Evolutionary conservation across 2,888 invertebrate species (phyloP), one percentile per base, ranked within the genome.

Genomic region (Lepidocyrtinus sp.): DNA sequence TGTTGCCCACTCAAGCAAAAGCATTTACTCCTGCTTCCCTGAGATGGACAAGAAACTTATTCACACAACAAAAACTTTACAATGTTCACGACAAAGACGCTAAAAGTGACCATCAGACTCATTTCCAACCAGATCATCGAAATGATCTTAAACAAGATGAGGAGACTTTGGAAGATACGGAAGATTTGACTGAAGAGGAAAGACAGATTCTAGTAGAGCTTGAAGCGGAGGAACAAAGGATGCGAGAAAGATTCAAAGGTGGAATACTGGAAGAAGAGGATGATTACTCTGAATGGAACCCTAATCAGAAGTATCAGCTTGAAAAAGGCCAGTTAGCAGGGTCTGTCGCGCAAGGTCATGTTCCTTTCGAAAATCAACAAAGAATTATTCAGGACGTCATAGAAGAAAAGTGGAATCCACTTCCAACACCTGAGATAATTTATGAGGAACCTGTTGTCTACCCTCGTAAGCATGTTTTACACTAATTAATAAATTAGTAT

Each of bases 361-460:
- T 77, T 17, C 75, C 80, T 1, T 85, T 85, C 46, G 65, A 82
- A 76, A 83, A 86, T 70, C 65, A 61, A n/a, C 81, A 81, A 27
- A 36, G 83, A 46, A 45, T 85, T 19, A 84, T 86, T 63, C 85
- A 83, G 69, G 86, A 86, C 75, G 84, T 85, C 0, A 83, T 78
- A 45, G 86, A 86, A 5, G 82, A 84, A 59, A 26, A 82, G 15
- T 84, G 84, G 85, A 69, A 85, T 45, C 85, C 85, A 1, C 22
- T 81, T 0, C 68, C 80, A 9, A 3, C 45, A 63, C 45, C 27
- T n/a, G 64, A 63, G 21, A 64, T 75, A 19, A 25, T 59, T 1
- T 68, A 50, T 2, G 26, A 55, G n/a, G 50, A 63, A 12, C 45
- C 55, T 5, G 67, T 70, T 22, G 19, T 26, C 17, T 72, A 55